phyloP scores from a whole-genome alignment of 1,140 invertebrate species.

The Aethina tumida region DNA sequence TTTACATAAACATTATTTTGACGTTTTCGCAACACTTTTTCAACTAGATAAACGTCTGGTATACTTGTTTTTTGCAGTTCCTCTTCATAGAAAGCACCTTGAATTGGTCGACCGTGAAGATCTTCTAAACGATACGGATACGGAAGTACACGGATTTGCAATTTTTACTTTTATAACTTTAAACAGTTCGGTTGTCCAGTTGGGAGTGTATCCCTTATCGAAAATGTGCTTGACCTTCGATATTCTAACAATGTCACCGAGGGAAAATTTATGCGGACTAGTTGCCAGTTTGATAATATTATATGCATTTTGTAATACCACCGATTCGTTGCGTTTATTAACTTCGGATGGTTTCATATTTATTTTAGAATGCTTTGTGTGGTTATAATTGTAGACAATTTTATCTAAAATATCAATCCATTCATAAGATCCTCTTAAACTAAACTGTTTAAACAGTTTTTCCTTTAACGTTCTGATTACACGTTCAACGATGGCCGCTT shows the following conservation, averaged over 20 bases:
- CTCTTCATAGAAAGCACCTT: slow-evolving; percentile 32
- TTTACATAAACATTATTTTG: slow-evolving; percentile 32
- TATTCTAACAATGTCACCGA: slow-evolving; percentile 33
- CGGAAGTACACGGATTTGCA: slow-evolving; percentile 31
- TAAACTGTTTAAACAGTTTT: slow-evolving; percentile 34
- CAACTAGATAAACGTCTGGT: slow-evolving; percentile 31
- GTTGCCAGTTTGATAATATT: slow-evolving; percentile 16
- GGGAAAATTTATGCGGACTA: slow-evolving; percentile 18
- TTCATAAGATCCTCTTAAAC: slow-evolving; percentile 24
- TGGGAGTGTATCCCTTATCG: slow-evolving; percentile 35
- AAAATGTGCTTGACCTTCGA: slow-evolving; percentile 35
- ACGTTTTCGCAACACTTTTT: slow-evolving; percentile 27
- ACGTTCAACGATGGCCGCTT: slow-evolving; percentile 35
- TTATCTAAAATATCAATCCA: slow-evolving; percentile 28
- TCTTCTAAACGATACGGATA: slow-evolving; percentile 31
- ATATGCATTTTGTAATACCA: slow-evolving; percentile 15
- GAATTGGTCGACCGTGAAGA: slow-evolving; percentile 23
- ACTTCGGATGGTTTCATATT: slow-evolving; percentile 25
- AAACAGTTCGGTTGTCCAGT: slow-evolving; percentile 37
- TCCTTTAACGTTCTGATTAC: slow-evolving; percentile 37
- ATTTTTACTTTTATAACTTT: slow-evolving; percentile 27
- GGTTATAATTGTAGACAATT: slow-evolving; percentile 29
- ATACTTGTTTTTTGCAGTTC: slow-evolving; percentile 28
- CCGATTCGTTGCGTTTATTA: slow-evolving; percentile 11
- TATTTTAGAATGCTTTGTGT: slow-evolving; percentile 30